phyloP scores from a whole-genome alignment of 2,888 invertebrate species.

The Drosophila neotestacea region DNA sequence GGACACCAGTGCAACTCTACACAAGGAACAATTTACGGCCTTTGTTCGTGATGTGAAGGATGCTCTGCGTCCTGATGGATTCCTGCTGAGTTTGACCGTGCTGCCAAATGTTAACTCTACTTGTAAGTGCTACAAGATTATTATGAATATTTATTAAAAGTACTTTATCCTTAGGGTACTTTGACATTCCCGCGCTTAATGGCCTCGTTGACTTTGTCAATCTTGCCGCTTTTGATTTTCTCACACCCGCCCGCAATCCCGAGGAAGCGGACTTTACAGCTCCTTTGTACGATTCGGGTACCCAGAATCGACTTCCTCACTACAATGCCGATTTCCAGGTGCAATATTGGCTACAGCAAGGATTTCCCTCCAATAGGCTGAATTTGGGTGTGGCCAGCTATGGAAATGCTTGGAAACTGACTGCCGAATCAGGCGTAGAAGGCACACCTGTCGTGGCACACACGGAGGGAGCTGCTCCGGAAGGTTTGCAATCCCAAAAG shows the following conservation, averaged over 20 bases:
- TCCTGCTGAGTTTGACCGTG: constrained; percentile 89
- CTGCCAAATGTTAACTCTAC: constrained; percentile 92
- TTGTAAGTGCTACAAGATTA: constrained; percentile 86
- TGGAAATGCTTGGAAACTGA: constrained; percentile 92
- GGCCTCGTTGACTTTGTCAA: constrained; percentile 92
- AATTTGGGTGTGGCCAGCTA: constrained; percentile 90
- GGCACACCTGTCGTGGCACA: constrained; percentile 90
- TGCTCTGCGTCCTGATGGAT: constrained; percentile 88
- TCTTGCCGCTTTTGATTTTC: constrained; percentile 92
- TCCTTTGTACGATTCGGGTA: constrained; percentile 89
- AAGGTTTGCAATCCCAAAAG: constrained; percentile 89
- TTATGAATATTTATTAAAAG: background rate
- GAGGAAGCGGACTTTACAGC: constrained; percentile 92
- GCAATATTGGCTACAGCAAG: constrained; percentile 87
- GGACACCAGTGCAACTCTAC: constrained; percentile 91
- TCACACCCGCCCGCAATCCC: constrained; percentile 90
- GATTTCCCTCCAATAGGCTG: constrained; percentile 89
- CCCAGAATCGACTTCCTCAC: constrained; percentile 87
- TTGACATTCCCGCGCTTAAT: constrained; percentile 90
- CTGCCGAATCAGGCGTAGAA: constrained; percentile 90
- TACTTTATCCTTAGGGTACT: constrained; percentile 88
- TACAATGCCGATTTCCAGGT: constrained; percentile 90
- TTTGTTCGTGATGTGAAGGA: constrained; percentile 91
- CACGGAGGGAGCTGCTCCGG: constrained; percentile 89
- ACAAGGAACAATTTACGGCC: constrained; percentile 92